Evolutionary conservation across 2,888 invertebrate species (phyloP).

Genomic region (Omphaloscelis lunosa): DNA sequence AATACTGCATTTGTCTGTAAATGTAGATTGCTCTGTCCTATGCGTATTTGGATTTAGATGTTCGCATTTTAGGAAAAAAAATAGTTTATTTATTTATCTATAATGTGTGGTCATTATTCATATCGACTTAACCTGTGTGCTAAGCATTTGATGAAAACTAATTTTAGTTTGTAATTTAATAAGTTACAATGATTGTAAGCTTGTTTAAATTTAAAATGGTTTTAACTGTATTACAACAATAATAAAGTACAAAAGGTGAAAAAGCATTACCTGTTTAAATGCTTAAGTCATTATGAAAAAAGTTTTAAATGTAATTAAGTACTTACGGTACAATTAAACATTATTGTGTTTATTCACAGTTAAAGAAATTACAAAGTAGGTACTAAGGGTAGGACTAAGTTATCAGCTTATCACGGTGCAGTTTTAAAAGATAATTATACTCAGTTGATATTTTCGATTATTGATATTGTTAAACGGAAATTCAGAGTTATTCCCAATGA

Average conservation of each 20-base stretch:
- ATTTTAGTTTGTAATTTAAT: constrained; percentile 8
- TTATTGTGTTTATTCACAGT: constrained; percentile 8
- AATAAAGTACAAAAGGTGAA: constrained; percentile 31
- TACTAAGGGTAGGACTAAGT: not conserved
- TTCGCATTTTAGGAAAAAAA: constrained; percentile 17
- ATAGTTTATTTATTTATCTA: not conserved
- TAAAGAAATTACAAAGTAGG: not conserved
- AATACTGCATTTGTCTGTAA: constrained; percentile 16
- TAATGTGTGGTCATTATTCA: constrained; percentile 12
- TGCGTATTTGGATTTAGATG: constrained; percentile 8
- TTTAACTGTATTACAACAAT: constrained; percentile 2
- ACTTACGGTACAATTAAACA: not conserved
- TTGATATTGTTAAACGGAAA: constrained; percentile 6
- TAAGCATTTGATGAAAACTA: constrained; percentile 23
- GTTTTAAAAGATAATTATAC: constrained; percentile 7
- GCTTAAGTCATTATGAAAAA: not conserved
- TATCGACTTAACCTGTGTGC: not conserved
- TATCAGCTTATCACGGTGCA: not conserved
- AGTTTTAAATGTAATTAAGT: constrained; percentile 6
- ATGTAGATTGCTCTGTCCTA: not conserved
- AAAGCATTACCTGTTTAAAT: not conserved
- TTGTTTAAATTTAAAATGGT: constrained; percentile 2
- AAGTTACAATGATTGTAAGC: constrained; percentile 2
- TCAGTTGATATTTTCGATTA: constrained; percentile 11
- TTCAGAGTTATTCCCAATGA: not conserved